Percentiles rank a stretch among this genome's conserved stretches.
Conservation (phyloP, 2,113 vertebrate genomes). For the Oryzias melastigma region DNA sequence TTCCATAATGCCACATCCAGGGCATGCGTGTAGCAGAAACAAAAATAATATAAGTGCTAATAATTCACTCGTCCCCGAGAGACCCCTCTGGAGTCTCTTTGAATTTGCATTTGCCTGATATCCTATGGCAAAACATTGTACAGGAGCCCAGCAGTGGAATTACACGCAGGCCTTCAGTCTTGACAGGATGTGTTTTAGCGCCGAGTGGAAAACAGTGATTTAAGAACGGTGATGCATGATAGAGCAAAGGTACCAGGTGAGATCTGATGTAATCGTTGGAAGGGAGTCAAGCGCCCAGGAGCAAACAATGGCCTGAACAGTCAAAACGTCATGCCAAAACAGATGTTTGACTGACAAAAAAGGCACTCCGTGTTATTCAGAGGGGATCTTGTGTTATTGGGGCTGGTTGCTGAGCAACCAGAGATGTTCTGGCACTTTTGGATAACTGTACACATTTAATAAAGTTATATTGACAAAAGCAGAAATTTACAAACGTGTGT, state of each 20-base stretch:
- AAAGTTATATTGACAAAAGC: constrained; percentile 27
- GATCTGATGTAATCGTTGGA: constrained; percentile 69
- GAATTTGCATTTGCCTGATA: constrained; percentile 34
- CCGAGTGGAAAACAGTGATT: constrained; percentile 61
- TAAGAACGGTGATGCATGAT: constrained; percentile 57
- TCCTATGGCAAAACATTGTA: constrained; percentile 18
- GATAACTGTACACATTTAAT: constrained; percentile 25
- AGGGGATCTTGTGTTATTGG: constrained; percentile 34
- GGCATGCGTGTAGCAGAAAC: constrained; percentile 11
- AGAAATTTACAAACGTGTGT: constrained; percentile 19
- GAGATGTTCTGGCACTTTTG: constrained; percentile 20
- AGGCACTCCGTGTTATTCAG: constrained; percentile 32
- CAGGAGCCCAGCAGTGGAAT: constrained; percentile 43
- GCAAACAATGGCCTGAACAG: constrained; percentile 55
- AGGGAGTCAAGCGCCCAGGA: constrained; percentile 65
- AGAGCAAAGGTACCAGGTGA: constrained; percentile 60
- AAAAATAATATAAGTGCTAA: constrained; percentile 42
- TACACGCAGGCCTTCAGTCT: constrained; percentile 22
- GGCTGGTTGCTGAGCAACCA: constrained; percentile 23
- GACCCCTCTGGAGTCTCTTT: constrained; percentile 12
- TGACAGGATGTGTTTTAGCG: constrained; percentile 63
- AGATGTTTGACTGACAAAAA: constrained; percentile 66
- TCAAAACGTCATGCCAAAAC: constrained; percentile 67
- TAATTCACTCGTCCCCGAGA: constrained; percentile 39
- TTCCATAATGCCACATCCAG: constrained; percentile 9